Base-by-base conservation (phyloP, 2,888 invertebrate genomes). In the Lochmaea crataegi region DNA sequence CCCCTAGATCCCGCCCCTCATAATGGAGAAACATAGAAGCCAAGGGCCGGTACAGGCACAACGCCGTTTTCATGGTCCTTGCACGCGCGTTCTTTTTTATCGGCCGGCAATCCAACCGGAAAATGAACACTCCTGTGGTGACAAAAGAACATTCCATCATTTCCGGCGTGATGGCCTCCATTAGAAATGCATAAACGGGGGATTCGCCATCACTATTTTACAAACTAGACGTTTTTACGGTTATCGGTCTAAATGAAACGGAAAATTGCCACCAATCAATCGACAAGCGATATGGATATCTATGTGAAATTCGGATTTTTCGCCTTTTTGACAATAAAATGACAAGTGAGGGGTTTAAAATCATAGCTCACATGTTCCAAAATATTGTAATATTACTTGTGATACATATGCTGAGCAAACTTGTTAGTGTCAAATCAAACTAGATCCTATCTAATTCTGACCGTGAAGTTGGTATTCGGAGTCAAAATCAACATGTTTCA, bases 101-200 rank as follows among this genome's bases (percentile, higher is more conserved):
- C 86, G 86, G 77, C 81, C 77, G 80, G 79, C 84, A 87, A 86
- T 86, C 87, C 87, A 84, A 86, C 86, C 87, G 87, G 87, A 87
- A 87, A 87, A 87, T 87, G 87, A 87, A 87, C 87, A 82, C 84
- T 87, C 87, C 85, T 86, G 87, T 84, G 87, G 87, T 86, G 86
- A 86, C 86, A 86, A 87, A 85, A 86, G 85, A 86, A 84, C 87
- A 84, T 84, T 88, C 86, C 86, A 87, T 87, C 87, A 87, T 88
- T 87, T 87, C 87, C 87, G 85, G 83, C 81, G 81, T 83, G 83
- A 84, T 83, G 82, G 84, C 65, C 76, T 81, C 86, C 86, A 86
- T 86, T 86, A 86, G 85, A 83, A 85, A 86, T 86, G 85, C 85
- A 85, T 85, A 86, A 85, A 86, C 84, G 84, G 83, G 83, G 81